Conservation (phyloP, 2,797 vertebrate species). For the Peromyscus melanophrys region DNA sequence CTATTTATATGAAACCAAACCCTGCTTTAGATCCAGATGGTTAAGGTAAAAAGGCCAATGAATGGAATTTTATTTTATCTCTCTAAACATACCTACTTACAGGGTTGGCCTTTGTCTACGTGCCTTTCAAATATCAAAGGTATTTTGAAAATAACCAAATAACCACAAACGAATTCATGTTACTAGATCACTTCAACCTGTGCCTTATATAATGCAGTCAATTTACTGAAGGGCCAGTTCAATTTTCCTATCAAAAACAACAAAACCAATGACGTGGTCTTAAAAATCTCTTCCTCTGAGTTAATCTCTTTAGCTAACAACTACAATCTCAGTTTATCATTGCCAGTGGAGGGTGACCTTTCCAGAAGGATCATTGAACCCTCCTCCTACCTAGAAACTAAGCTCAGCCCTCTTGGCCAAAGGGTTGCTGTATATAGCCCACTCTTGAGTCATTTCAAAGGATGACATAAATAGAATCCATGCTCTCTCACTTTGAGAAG, state of each 20-base stretch:
- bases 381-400: not conserved
- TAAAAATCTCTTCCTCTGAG: constrained; percentile 46
- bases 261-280: constrained; percentile 55
- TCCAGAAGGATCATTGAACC: constrained; percentile 7
- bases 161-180: constrained; percentile 69
- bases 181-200: constrained; percentile 33
- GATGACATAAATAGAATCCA: constrained; percentile 51
- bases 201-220: constrained; percentile 16
- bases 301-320: constrained; percentile 73
- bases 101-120: constrained; percentile 81
- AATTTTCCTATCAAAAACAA: constrained; percentile 72
- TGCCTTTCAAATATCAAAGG: constrained; percentile 86
- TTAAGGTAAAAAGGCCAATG: constrained; percentile 85
- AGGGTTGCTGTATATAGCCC: not conserved
- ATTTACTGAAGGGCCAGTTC: constrained; percentile 49
- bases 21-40: constrained; percentile 83
- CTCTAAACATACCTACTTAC: constrained; percentile 85
- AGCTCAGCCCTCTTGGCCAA: not conserved
- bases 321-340: constrained; percentile 36
- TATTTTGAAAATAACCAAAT: constrained; percentile 74
- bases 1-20: constrained; percentile 31
- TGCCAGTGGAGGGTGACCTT: constrained; percentile 43
- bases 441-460: constrained; percentile 57
- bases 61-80: constrained; percentile 80
- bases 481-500: not conserved